These are phyloP conservation scores for Drosophila meridiana DNA, from an alignment of 2,888 invertebrate genomes.

Conservation along the genomic window DNA sequence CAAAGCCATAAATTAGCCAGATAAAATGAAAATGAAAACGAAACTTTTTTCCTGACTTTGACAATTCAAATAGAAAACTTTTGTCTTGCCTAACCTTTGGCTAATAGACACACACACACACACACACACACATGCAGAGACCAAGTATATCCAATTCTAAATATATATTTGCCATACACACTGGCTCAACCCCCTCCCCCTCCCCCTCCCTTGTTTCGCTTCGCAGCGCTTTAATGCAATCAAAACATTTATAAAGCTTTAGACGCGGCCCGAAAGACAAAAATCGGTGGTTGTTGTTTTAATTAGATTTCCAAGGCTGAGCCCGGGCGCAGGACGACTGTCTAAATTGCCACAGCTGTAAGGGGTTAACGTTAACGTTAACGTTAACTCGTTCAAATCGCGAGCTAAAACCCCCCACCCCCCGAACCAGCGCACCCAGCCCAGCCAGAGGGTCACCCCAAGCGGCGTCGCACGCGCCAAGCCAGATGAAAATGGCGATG, in stretches of 20 bases:
- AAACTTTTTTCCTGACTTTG: not conserved
- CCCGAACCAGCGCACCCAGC: not conserved
- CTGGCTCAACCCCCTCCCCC: not conserved
- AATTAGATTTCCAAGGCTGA: conserved; percentile 77
- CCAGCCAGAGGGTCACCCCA: conserved; percentile 35
- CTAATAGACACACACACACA: conserved; percentile 3
- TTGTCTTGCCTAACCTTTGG: conserved; percentile 11
- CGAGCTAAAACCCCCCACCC: conserved; percentile 39
- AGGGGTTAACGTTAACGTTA: conserved; percentile 70
- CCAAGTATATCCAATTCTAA: conserved; percentile 17
- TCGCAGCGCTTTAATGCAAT: conserved; percentile 78
- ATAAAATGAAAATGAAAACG: not conserved
- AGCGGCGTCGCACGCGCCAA: conserved; percentile 56
- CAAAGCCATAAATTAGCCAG: conserved; percentile 1
- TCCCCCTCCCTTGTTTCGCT: conserved; percentile 54
- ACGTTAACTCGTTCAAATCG: conserved; percentile 67
- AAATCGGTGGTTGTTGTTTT: conserved; percentile 82
- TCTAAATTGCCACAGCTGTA: conserved; percentile 76
- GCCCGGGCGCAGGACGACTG: conserved; percentile 57
- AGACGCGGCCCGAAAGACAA: conserved; percentile 58
- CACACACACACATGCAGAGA: not conserved
- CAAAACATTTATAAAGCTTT: conserved; percentile 79
- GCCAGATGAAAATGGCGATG: not conserved
- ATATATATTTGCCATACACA: not conserved
- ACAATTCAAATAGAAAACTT: conserved; percentile 9